Evolutionary conservation across 2,113 vertebrate genomes (phyloP).

Genomic region (Spheniscus mendiculus): DNA sequence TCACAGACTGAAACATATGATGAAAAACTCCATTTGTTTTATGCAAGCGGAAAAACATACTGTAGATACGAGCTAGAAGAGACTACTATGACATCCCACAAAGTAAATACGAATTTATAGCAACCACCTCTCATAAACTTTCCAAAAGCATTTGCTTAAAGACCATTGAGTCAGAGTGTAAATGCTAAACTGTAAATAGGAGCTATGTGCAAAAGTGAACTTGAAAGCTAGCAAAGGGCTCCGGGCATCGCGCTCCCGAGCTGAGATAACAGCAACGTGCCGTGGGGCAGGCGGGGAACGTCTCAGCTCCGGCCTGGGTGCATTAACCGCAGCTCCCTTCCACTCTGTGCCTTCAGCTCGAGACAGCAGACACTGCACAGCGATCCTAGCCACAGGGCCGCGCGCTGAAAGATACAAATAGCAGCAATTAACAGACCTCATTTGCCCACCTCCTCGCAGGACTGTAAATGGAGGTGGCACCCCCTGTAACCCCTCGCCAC

Average conservation of each 20-base stretch:
- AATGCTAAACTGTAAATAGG: background rate
- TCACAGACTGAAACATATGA: background rate
- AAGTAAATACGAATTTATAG: background rate
- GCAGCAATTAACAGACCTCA: background rate
- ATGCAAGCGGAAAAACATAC: background rate
- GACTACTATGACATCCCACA: background rate
- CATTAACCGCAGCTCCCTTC: background rate
- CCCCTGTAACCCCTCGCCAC: too few species aligned
- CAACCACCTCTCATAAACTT: background rate
- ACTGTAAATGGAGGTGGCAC: background rate
- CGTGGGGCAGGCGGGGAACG: background rate
- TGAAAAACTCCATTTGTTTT: background rate
- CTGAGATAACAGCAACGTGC: background rate
- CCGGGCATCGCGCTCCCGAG: accelerated
- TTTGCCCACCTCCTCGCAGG: background rate
- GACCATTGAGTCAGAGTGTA: background rate
- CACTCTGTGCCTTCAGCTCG: background rate
- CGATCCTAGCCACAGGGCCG: background rate
- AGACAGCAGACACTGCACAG: background rate
- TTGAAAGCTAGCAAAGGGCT: background rate
- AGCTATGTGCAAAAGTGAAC: background rate
- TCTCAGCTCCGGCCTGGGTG: background rate
- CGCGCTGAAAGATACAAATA: background rate
- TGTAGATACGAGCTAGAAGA: background rate
- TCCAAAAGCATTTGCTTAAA: background rate